Evolutionary conservation across 2,113 vertebrate species (phyloP), one percentile per base, ranked within the genome.

Genomic region (Origma solitaria): DNA sequence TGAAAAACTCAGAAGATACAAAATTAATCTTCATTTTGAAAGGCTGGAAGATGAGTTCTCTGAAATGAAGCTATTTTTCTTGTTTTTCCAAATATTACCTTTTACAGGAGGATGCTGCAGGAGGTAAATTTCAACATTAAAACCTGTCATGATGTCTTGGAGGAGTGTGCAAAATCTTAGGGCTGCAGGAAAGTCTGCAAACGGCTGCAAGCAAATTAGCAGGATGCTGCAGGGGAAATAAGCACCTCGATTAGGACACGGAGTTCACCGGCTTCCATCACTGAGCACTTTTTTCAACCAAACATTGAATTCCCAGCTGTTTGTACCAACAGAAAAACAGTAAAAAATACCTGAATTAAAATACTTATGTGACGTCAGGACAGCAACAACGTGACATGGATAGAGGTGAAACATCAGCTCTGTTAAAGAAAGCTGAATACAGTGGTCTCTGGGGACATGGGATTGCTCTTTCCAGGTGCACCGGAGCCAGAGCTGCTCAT

Each of bases 11-110:
- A 31, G 10, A 47, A 51, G 22, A 53, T 31, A 40, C 13, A 9
- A 73, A 80, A 89, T 60, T 60, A 51, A 81, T 91, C 37, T 86
- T n/a, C 33, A 78, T 69, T 84, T 81, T 86, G 58, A 87, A 91
- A 81, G 14, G n/a, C 21, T 91, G 50, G 49, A 92, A 89, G 24
- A 86, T 51, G 19, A 73, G 27, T 83, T 61, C 7, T 73, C 64
- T 40, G 45, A 81, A 81, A 64, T 69, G 4, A 64, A 82, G 33
- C 16, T 31, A 54, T 64, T 86, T 88, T 94, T 80, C 40, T 68
- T 60, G 2, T 13, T 86, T 91, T 88, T 7, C 25, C 5, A 72
- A 72, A 64, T 56, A 64, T 30, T 80, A 30, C 16, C 8, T 83
- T 83, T 82, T 72, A 47, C 6, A 79, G 18, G 13, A 79, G 8